These are phyloP conservation scores for Pogonomyrmex californicus DNA, from an alignment of 1,140 invertebrate species.

Conservation along the genomic window DNA sequence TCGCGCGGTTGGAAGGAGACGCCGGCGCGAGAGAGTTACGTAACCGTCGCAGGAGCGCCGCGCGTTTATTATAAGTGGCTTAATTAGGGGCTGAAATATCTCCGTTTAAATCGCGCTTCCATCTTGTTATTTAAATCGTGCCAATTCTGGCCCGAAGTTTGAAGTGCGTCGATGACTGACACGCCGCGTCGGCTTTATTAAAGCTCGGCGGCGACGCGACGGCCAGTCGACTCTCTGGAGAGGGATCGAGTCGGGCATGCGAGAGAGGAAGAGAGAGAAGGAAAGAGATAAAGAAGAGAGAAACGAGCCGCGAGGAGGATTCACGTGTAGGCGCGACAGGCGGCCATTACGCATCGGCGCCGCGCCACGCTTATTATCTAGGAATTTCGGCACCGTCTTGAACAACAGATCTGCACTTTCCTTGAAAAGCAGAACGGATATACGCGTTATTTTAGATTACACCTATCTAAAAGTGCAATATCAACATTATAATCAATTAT, in stretches of 20 bases:
- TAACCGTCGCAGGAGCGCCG: slow-evolving; percentile 41
- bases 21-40: slow-evolving; percentile 25
- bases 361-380: slow-evolving; percentile 55
- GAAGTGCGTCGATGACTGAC: slow-evolving; percentile 61
- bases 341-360: slow-evolving; percentile 60
- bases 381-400: slow-evolving; percentile 52
- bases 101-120: slow-evolving; percentile 48
- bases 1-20: slow-evolving; percentile 12
- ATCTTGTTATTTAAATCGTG: slow-evolving; percentile 63
- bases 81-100: slow-evolving; percentile 50
- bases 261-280: slow-evolving; percentile 27
- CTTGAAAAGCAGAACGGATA: background rate
- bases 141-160: slow-evolving; percentile 52
- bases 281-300: slow-evolving; percentile 20
- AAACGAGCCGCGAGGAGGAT: slow-evolving; percentile 16
- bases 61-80: slow-evolving; percentile 54
- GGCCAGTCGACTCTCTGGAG: slow-evolving; percentile 41
- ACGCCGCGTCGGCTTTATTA: slow-evolving; percentile 61
- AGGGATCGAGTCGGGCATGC: slow-evolving; percentile 17
- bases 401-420: background rate
- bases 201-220: slow-evolving; percentile 54
- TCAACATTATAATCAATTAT: background rate
- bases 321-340: slow-evolving; percentile 60
- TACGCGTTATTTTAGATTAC: slow-evolving; percentile 7
- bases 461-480: background rate